Evolutionary conservation across 2,113 vertebrate species (phyloP), one percentile per base, ranked within the genome.

Genomic region (Sapajus apella): DNA sequence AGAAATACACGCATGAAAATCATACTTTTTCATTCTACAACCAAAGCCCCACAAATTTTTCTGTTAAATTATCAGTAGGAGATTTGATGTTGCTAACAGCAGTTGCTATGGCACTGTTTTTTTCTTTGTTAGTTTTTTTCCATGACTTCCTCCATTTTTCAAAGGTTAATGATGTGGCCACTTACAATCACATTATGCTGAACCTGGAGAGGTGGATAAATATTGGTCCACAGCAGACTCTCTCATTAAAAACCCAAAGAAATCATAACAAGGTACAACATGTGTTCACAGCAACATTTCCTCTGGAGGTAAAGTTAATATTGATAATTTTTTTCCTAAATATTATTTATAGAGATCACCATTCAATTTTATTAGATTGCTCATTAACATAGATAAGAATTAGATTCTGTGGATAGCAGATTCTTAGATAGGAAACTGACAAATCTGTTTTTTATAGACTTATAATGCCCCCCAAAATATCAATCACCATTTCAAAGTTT

Each of bases 211-310:
- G 0, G 0, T 6, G 76, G 80, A 92, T 0, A 0, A 64, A 72
- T 5, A 9, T 17, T 73, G 76, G 81, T 84, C 72, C 77, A 73
- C 80, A 95, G 92, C 81, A 92, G 90, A 80, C 55, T 84, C 9
- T 2, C 86, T 94, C 90, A 79, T 92, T 93, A 92, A 27, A 94
- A 77, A 87, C 18, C 76, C 45, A 85, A 23, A 43, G 64, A 95
- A 94, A 94, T 81, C 75, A 20, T 81, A 97, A 97, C 55, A 87
- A 98, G 97, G 20, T 2, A 4, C 93, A 68, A 97, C 97, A 37
- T 20, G 47, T 95, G 82, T 76, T 94, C 79, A 75, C 50, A 37
- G 87, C 85, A 96, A 18, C 32, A 97, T 76, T 61, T 88, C 77
- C 50, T 97, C 93, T 0, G 37, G 61, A 83, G 95, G 87, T 14